These are phyloP conservation scores for Entomobrya proxima DNA, from an alignment of 2,888 invertebrate species.

Conservation along the genomic window DNA sequence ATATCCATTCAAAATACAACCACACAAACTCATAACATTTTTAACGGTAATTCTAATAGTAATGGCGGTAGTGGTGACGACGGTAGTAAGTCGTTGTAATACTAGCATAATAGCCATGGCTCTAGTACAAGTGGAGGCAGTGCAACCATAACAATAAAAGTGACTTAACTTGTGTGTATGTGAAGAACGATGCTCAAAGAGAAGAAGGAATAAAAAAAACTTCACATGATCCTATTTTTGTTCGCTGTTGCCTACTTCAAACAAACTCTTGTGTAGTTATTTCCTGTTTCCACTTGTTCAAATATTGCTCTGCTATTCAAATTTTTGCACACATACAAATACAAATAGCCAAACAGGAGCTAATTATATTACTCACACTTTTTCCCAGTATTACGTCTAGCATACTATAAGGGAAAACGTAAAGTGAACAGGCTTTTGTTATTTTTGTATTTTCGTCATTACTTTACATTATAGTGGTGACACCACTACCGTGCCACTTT, in stretches of 20 bases:
- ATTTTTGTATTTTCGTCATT: conserved; percentile 25
- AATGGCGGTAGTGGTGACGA: neutral
- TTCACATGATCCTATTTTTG: conserved; percentile 17
- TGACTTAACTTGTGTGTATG: conserved; percentile 26
- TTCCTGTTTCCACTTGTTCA: neutral
- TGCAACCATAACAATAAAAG: conserved; percentile 32
- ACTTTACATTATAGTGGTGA: conserved; percentile 34
- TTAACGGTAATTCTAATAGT: too few species aligned
- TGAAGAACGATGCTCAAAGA: too few species aligned
- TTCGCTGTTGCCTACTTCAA: neutral
- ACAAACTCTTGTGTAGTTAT: conserved; percentile 15
- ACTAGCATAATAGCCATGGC: conserved; percentile 8
- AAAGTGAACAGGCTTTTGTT: conserved; percentile 5
- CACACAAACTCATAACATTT: too few species aligned
- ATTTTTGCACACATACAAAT: conserved; percentile 8
- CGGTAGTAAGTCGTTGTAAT: neutral
- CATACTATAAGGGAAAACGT: neutral
- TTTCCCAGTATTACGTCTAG: too few species aligned
- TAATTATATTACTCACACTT: conserved; percentile 52
- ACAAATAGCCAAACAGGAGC: conserved; percentile 33
- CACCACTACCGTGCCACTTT: conserved; percentile 18
- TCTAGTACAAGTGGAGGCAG: too few species aligned
- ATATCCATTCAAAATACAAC: neutral
- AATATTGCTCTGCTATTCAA: neutral
- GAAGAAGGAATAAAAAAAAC: conserved; percentile 23